Percentiles rank a stretch among this genome's conserved stretches.
Evolutionary conservation across 2,113 vertebrate species (phyloP).

Genomic region (Oxyura jamaicensis): DNA sequence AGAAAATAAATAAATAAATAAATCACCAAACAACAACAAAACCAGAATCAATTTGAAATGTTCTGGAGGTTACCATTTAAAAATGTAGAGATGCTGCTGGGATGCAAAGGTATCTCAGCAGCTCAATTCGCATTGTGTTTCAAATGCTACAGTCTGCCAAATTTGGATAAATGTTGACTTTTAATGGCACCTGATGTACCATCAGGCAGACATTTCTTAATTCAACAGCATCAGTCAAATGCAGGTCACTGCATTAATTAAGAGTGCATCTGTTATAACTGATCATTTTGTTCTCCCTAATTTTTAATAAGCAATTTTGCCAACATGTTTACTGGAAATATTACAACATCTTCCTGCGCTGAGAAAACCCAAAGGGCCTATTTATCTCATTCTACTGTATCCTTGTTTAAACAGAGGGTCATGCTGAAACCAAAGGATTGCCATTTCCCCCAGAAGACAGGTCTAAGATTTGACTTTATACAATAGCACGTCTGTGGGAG

Average conservation of each 20-base stretch:
- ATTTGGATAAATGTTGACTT: not conserved
- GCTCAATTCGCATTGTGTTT: not conserved
- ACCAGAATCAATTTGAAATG: not conserved
- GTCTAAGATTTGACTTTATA: not conserved
- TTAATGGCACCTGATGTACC: not conserved
- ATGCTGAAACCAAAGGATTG: not conserved
- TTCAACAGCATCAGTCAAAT: slow-evolving; percentile 4
- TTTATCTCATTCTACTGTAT: slow-evolving; percentile 21
- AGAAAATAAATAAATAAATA: not conserved
- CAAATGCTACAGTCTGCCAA: not conserved
- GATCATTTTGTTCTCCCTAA: slow-evolving; percentile 11
- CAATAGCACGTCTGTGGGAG: not conserved
- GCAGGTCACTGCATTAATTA: not conserved
- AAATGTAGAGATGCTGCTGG: not conserved
- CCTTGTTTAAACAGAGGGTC: not conserved
- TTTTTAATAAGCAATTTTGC: slow-evolving; percentile 37
- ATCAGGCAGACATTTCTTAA: not conserved
- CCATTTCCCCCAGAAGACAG: not conserved
- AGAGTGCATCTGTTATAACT: not conserved
- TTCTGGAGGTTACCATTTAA: not conserved
- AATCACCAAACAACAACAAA: not conserved
- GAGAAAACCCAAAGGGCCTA: slow-evolving; percentile 38
- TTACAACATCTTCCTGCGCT: slow-evolving; percentile 11
- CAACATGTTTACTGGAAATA: slow-evolving; percentile 45
- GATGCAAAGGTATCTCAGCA: not conserved